Evolutionary conservation across 2,888 invertebrate genomes (phyloP), one percentile per base, ranked within the genome.

Genomic region (Heliconius charithonia): DNA sequence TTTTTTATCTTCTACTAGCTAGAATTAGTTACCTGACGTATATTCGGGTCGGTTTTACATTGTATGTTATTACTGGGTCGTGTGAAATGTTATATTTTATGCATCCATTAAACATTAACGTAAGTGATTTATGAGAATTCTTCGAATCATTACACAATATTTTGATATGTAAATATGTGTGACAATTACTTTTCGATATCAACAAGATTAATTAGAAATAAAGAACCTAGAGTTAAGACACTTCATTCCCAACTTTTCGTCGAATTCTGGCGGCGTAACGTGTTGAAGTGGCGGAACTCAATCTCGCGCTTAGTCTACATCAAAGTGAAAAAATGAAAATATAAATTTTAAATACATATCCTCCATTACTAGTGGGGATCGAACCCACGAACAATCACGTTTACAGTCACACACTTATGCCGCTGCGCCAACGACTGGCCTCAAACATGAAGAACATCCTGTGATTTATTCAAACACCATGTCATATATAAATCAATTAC

Each of bases 21-120:
- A 85, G 86, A 86, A 83, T 82, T 83, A 84, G 86, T 85, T 90
- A 90, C 90, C 89, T 91, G 90, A 87, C 88, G 89, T 88, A 85
- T 88, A 88, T 88, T 89, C 76, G 80, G 79, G 76, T 79, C 76
- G 70, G 78, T 78, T 84, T 90, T 88, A 89, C 86, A 86, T 87
- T 87, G 86, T 86, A 87, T 87, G 84, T 87, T 88, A 88, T 87
- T 87, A 86, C 86, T 84, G 83, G 83, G 85, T 83, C 80, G 84
- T 76, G 77, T 69, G 45, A 59, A 75, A 71, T 85, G 85, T 86
- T 86, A 87, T 88, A 86, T 89, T 89, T 87, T 84, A 82, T 69
- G 25, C 84, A 85, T 22, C 32, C 29, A 79, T 74, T 72, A 77
- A 80, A 75, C 75, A 81, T 80, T 76, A 67, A 75, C 77, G 51